phyloP scores from a whole-genome alignment of 2,113 vertebrate genomes.

The Myiagra hebetior region DNA sequence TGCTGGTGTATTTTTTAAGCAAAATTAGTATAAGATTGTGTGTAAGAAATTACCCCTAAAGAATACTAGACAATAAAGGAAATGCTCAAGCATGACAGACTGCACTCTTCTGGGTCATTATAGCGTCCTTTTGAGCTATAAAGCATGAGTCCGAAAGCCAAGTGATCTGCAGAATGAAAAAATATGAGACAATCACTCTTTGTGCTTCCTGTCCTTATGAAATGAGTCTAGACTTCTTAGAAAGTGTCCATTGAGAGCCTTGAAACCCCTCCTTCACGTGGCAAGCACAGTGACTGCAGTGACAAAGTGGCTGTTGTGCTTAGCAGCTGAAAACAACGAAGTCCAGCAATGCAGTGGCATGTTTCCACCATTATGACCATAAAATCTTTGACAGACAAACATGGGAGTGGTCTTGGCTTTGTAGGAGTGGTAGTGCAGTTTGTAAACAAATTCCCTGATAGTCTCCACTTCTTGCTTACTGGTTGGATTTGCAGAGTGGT shows the following conservation, averaged over 20 bases:
- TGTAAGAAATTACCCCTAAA: background rate
- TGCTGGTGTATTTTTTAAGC: background rate
- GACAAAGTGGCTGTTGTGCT: background rate
- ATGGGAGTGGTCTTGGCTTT: background rate
- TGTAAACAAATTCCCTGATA: background rate
- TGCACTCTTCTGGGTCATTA: background rate
- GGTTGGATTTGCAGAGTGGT: background rate
- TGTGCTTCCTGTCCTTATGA: background rate
- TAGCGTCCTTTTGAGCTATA: background rate
- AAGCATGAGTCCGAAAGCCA: background rate
- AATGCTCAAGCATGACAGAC: background rate
- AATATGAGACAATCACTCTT: background rate
- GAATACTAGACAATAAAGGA: background rate
- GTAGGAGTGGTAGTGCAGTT: background rate
- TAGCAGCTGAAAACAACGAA: background rate
- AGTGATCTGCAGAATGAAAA: background rate
- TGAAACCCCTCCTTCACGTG: background rate
- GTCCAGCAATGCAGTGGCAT: background rate
- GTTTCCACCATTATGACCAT: background rate
- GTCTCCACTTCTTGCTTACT: background rate
- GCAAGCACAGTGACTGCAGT: background rate
- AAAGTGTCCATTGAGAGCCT: background rate
- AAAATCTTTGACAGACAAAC: background rate
- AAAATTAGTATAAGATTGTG: background rate
- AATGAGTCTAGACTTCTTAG: background rate